phyloP scores from a whole-genome alignment of 2,797 vertebrate species.

The Holocentrus rufus region DNA sequence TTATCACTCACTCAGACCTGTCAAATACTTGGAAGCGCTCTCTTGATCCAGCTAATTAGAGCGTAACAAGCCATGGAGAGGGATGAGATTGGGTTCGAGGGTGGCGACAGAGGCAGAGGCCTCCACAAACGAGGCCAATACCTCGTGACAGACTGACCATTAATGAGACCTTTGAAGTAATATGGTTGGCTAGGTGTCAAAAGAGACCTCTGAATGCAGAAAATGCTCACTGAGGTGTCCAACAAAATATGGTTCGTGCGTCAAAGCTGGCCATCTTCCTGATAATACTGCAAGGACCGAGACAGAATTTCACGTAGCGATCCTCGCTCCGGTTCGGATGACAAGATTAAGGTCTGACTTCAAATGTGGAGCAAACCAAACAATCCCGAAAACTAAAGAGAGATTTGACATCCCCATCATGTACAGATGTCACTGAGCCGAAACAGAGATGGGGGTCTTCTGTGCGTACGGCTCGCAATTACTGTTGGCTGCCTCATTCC shows the following conservation, averaged over 20 bases:
- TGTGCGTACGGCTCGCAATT: conserved; percentile 35
- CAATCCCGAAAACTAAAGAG: neutral
- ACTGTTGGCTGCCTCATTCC: conserved; percentile 45
- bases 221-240: conserved; percentile 10
- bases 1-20: conserved; percentile 75
- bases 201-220: conserved; percentile 11
- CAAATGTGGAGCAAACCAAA: conserved; percentile 11
- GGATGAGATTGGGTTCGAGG: conserved; percentile 54
- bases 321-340: neutral
- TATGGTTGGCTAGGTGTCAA: neutral
- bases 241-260: neutral
- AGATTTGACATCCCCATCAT: conserved; percentile 4
- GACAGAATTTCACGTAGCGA: neutral
- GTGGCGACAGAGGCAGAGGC: conserved; percentile 66
- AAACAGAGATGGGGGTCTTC: conserved; percentile 30
- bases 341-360: neutral
- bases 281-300: neutral
- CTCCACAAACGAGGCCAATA: conserved; percentile 45
- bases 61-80: conserved; percentile 72
- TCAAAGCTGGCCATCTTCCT: too few species aligned
- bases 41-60: conserved; percentile 80
- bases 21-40: conserved; percentile 76
- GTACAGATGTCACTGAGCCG: conserved; percentile 21
- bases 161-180: conserved; percentile 48
- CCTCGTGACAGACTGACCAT: conserved; percentile 34